phyloP scores from a whole-genome alignment of 2,797 vertebrate species.

The Poecilia gillii region DNA sequence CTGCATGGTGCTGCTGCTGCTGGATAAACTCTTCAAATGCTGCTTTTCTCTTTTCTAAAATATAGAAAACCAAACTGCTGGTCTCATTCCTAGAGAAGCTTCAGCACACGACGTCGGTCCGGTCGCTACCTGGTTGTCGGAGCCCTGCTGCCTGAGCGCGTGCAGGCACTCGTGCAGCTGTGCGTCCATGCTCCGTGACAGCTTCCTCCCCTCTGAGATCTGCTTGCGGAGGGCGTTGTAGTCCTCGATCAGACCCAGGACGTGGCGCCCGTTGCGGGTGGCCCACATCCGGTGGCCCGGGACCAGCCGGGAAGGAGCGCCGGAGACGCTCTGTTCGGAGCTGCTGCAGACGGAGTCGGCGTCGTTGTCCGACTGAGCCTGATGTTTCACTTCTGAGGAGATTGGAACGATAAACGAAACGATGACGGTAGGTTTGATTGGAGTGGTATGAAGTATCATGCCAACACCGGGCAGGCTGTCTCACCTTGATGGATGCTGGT shows the following conservation, averaged over 20 bases:
- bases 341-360: constrained; percentile 74
- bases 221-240: constrained; percentile 88
- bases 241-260: constrained; percentile 91
- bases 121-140: constrained; percentile 62
- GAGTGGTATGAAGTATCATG: background rate
- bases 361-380: constrained; percentile 56
- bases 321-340: constrained; percentile 67
- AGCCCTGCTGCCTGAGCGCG: constrained; percentile 52
- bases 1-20: constrained; percentile 78
- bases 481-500: constrained; percentile 48
- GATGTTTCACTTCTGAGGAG: constrained; percentile 52
- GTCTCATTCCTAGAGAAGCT: background rate
- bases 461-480: constrained; percentile 3
- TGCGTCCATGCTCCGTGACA: constrained; percentile 80
- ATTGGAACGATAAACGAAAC: background rate
- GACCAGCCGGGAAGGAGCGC: constrained; percentile 78
- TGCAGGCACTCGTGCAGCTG: constrained; percentile 76
- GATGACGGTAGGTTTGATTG: background rate
- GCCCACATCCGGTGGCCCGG: constrained; percentile 88
- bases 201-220: constrained; percentile 84
- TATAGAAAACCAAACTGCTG: background rate
- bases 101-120: no score
- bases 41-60: constrained; percentile 70
- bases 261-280: constrained; percentile 82
- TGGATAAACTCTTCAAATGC: constrained; percentile 72